Percentiles rank a stretch among this genome's conserved stretches.
phyloP scores from a whole-genome alignment of 2,113 vertebrate species.

The Ciconia boyciana region DNA sequence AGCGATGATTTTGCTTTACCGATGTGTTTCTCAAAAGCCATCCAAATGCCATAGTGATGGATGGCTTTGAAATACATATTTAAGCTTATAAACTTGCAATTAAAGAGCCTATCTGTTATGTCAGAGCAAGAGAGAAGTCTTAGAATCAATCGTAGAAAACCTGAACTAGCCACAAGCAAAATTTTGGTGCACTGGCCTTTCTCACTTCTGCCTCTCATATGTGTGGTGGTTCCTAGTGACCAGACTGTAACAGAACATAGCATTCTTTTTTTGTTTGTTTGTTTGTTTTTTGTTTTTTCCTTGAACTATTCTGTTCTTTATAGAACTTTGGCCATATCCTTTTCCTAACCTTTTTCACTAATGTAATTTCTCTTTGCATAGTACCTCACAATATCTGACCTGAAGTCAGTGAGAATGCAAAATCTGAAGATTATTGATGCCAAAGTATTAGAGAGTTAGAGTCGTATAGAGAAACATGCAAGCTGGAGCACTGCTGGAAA shows the following conservation, averaged over 20 bases:
- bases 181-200: not conserved
- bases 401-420: not conserved
- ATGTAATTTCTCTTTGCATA: not conserved
- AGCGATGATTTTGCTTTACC: not conserved
- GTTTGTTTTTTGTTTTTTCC: accelerated
- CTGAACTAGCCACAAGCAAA: not conserved
- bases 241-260: not conserved
- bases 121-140: not conserved
- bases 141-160: not conserved
- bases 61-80: not conserved
- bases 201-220: not conserved
- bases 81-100: not conserved
- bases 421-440: not conserved
- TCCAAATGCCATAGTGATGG: not conserved
- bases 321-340: not conserved
- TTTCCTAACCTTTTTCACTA: not conserved
- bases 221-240: not conserved
- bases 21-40: not conserved
- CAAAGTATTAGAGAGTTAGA: not conserved
- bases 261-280: not conserved
- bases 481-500: not conserved
- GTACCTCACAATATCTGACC: not conserved
- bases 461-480: not conserved
- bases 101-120: not conserved
- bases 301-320: not conserved